These are phyloP conservation scores for Sitobion miscanthi DNA, from an alignment of 1,140 invertebrate genomes.

Conservation along the genomic window DNA sequence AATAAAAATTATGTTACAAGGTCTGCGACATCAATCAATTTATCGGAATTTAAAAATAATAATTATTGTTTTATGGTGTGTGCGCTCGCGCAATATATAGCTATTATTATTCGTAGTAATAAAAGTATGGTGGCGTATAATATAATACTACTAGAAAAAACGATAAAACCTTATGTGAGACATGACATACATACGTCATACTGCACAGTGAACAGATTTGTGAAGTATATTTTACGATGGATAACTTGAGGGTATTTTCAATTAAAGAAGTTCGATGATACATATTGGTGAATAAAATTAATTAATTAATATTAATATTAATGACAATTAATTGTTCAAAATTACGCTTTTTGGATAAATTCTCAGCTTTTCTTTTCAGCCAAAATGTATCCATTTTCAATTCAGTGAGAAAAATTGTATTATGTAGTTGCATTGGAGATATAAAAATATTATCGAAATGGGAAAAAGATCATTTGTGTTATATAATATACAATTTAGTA, in stretches of 20 bases:
- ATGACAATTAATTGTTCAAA: not conserved
- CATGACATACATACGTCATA: not conserved
- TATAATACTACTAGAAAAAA: not conserved
- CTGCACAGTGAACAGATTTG: not conserved
- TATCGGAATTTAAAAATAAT: not conserved
- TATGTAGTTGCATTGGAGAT: not conserved
- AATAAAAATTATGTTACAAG: slow-evolving; percentile 19
- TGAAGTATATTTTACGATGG: not conserved
- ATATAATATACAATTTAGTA: not conserved
- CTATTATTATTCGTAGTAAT: not conserved
- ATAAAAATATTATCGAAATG: not conserved
- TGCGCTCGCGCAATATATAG: not conserved
- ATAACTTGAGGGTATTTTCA: not conserved
- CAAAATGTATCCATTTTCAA: not conserved
- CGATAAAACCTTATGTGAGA: not conserved
- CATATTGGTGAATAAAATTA: no score
- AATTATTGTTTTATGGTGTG: not conserved
- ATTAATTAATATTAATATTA: no score
- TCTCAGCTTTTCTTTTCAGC: not conserved
- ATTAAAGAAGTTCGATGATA: not conserved
- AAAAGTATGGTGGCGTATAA: not conserved
- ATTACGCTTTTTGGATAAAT: not conserved
- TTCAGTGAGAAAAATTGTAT: not conserved
- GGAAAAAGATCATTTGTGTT: not conserved
- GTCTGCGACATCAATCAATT: not conserved